Percentiles rank a stretch among this genome's conserved stretches.
Conservation (phyloP, 2,797 vertebrate genomes). For the Oreonectes daqikongensis region DNA sequence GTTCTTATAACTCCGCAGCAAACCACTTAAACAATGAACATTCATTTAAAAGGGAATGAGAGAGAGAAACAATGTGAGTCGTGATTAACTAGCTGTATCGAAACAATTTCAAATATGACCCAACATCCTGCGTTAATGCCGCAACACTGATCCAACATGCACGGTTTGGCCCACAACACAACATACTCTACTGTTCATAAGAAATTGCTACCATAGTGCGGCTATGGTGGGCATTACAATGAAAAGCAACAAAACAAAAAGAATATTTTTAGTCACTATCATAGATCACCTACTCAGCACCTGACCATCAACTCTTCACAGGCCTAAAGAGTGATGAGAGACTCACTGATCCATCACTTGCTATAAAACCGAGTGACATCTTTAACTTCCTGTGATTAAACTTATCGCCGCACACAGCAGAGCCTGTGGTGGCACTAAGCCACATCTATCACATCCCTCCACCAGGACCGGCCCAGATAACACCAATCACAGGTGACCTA, state of each 20-base stretch:
- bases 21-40: slow-evolving; percentile 15
- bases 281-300: not conserved
- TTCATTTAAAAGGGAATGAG: not conserved
- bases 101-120: slow-evolving; percentile 8
- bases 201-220: not conserved
- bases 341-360: slow-evolving; percentile 8
- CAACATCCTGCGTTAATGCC: not conserved
- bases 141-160: not conserved
- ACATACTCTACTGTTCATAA: not conserved
- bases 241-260: not conserved
- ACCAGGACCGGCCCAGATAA: slow-evolving; percentile 35
- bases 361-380: slow-evolving; percentile 29
- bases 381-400: slow-evolving; percentile 31
- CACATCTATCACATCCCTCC: slow-evolving; percentile 29
- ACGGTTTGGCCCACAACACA: not conserved
- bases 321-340: not conserved
- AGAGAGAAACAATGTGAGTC: slow-evolving; percentile 19
- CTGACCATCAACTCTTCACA: not conserved
- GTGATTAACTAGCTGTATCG: too few species aligned
- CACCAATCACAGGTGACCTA: not conserved
- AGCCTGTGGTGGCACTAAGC: slow-evolving; percentile 21
- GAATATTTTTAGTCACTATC: not conserved
- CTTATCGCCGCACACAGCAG: slow-evolving; percentile 34
- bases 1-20: slow-evolving; percentile 2
- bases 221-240: not conserved